Conservation (phyloP, 2,888 invertebrate genomes). For the Operophtera brumata region DNA sequence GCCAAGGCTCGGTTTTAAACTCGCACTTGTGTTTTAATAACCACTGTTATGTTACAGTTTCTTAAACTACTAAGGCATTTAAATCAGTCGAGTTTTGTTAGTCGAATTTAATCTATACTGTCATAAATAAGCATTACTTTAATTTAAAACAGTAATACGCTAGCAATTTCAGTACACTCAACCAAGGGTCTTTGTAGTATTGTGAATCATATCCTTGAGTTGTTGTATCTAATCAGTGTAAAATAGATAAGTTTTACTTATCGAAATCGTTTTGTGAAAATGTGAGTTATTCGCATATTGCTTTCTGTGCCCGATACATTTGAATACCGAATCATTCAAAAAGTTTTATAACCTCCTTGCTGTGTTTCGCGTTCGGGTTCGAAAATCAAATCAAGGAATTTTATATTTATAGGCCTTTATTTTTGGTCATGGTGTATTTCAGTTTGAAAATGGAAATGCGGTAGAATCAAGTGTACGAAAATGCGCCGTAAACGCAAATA, state of each 20-base stretch:
- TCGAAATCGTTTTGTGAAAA: conserved; percentile 61
- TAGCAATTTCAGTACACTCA: background rate
- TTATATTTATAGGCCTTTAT: background rate
- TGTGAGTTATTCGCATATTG: conserved; percentile 52
- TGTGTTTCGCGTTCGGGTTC: conserved; percentile 6
- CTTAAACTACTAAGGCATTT: too few species aligned
- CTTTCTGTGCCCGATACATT: conserved; percentile 34
- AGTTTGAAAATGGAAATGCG: conserved; percentile 24
- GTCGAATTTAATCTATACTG: too few species aligned
- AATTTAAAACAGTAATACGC: too few species aligned
- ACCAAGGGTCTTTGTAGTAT: conserved; percentile 20
- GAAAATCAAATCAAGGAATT: background rate
- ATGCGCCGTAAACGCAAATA: conserved; percentile 73
- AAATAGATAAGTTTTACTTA: conserved; percentile 64
- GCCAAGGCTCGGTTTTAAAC: too few species aligned
- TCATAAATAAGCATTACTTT: too few species aligned
- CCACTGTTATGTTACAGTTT: too few species aligned
- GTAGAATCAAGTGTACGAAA: conserved; percentile 42
- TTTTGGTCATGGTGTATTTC: conserved; percentile 3
- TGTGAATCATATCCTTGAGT: conserved; percentile 64
- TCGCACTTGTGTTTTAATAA: too few species aligned
- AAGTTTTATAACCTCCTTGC: conserved; percentile 4
- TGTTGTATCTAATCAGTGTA: conserved; percentile 68
- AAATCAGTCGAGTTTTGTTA: too few species aligned
- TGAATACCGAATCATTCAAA: background rate